Evolutionary conservation across 2,888 invertebrate species (phyloP), one percentile per base, ranked within the genome.

Genomic region (Pachliopta kotzebuea): DNA sequence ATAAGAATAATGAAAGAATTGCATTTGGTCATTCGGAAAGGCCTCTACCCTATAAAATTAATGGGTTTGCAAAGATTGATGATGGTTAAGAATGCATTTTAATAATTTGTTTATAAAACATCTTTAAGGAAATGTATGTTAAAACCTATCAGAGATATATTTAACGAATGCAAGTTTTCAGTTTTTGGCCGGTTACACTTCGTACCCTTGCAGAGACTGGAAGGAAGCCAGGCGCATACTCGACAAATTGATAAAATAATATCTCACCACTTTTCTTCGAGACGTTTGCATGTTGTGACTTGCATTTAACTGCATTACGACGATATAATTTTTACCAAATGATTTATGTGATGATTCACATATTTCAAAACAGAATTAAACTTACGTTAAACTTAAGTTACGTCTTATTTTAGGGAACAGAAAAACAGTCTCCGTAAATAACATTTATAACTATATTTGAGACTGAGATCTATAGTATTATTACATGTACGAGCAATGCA

Each of bases 211-310:
- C 56, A 57, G 23, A 18, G 31, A 37, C 29, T 67, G 67, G 67
- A 61, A 45, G 42, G 26, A 53, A 49, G 67, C 67, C 67, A 67
- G 59, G 50, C 53, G 61, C 56, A 62, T 62, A 62, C 62, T 56
- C 60, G 56, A 60, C 64, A 64, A 67, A 67, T 62, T 67, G 67
- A 67, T 67, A 60, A 64, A 67, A 67, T 63, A 56, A 56, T 57
- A 57, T 62, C 62, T 62, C 56, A 56, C 62, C 42, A 52, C 31
- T 56, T 62, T 62, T 20, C 37, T 62, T 52, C 17, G 14, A 56
- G 24, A 56, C 62, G 31, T 29, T 62, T 56, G 50, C 17, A 11
- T 62, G 50, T 62, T 62, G 42, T 62, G 56, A 62, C 23, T 62
- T 56, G 55, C 31, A 23, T 31, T 50, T 31, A 23, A 21, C 2